These are phyloP conservation scores for Lamellibrachia luymesi DNA, from an alignment of 1,140 invertebrate genomes.

Conservation along the genomic window DNA sequence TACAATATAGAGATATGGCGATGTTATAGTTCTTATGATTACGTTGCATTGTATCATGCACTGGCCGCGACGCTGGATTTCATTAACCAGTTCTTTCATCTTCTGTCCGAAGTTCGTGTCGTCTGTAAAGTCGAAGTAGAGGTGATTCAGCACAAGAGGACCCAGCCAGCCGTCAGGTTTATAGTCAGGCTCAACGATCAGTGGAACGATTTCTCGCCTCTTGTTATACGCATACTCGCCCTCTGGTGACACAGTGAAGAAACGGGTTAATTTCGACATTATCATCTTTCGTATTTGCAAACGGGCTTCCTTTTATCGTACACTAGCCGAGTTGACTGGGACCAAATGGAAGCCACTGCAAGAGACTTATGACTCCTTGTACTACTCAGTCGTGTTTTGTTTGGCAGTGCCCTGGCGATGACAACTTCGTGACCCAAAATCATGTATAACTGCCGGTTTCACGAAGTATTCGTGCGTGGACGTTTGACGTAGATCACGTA, in stretches of 20 bases:
- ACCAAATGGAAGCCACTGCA: too few relatives aligned
- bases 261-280: background rate
- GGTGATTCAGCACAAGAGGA: slow-evolving; percentile 43
- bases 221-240: slow-evolving; percentile 47
- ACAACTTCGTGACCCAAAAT: too few relatives aligned
- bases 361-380: too few relatives aligned
- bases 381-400: background rate
- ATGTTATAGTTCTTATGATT: background rate
- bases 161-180: slow-evolving; percentile 53
- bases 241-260: slow-evolving; percentile 32
- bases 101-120: slow-evolving; percentile 31
- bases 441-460: too few relatives aligned
- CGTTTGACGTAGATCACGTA: too few relatives aligned
- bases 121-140: slow-evolving; percentile 48
- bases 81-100: slow-evolving; percentile 36
- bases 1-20: background rate
- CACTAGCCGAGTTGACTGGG: background rate
- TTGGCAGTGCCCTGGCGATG: too few relatives aligned
- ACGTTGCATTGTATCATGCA: background rate
- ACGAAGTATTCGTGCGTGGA: too few relatives aligned
- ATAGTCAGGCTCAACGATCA: slow-evolving; percentile 42
- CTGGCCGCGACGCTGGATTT: slow-evolving; percentile 38
- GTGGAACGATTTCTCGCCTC: slow-evolving; percentile 42
- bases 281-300: background rate
- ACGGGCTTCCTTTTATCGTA: too few relatives aligned